phyloP scores from a whole-genome alignment of 2,113 vertebrate species.

The Hydrochoerus hydrochaeris region DNA sequence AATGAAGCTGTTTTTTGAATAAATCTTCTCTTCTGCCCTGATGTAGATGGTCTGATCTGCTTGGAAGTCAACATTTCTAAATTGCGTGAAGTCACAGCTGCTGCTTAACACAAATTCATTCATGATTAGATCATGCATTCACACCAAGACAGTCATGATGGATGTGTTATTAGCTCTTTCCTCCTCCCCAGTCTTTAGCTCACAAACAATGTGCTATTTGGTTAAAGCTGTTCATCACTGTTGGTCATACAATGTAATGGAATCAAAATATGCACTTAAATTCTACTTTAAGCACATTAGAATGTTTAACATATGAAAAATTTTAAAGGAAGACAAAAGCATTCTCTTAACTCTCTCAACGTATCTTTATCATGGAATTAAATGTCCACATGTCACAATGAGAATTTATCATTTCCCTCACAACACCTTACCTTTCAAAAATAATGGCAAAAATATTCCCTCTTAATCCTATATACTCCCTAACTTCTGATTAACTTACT shows the following conservation, averaged over 20 bases:
- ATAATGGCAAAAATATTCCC: background rate
- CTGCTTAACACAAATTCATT: constrained; percentile 38
- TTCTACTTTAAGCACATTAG: constrained; percentile 31
- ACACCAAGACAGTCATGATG: background rate
- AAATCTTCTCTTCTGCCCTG: background rate
- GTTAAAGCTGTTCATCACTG: background rate
- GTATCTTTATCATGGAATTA: background rate
- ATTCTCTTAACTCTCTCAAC: constrained; percentile 9
- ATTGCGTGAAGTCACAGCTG: constrained; percentile 5
- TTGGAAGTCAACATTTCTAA: constrained; percentile 47
- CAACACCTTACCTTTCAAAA: constrained; percentile 19
- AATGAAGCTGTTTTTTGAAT: constrained; percentile 14
- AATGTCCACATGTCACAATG: background rate
- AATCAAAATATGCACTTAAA: constrained; percentile 47
- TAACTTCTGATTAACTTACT: background rate
- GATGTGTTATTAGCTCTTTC: constrained; percentile 27
- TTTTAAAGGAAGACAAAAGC: constrained; percentile 35
- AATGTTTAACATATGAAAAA: constrained; percentile 10
- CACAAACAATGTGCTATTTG: background rate
- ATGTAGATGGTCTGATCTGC: background rate
- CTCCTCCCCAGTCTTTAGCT: background rate
- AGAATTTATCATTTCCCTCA: background rate
- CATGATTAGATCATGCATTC: constrained; percentile 24
- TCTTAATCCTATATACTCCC: background rate
- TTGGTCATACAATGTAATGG: constrained; percentile 12